These are phyloP conservation scores for Verasper variegatus DNA, from an alignment of 2,113 vertebrate genomes.

Conservation along the genomic window DNA sequence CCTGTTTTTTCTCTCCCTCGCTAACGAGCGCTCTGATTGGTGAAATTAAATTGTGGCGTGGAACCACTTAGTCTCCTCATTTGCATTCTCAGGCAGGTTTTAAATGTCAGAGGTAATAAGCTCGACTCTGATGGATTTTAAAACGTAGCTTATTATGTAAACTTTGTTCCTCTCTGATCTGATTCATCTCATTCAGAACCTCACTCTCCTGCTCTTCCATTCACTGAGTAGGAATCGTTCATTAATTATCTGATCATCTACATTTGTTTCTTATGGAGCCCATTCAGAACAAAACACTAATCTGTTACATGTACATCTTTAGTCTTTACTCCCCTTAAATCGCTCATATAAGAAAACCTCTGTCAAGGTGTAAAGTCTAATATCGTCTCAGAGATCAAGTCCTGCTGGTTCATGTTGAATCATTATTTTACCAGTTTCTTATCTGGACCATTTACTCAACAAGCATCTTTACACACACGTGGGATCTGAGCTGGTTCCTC, in stretches of 20 bases:
- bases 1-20: constrained; percentile 21
- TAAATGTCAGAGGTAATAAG: constrained; percentile 72
- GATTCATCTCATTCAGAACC: constrained; percentile 41
- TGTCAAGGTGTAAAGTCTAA: no score
- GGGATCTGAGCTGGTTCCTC: no score
- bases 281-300: no score
- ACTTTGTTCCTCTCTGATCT: constrained; percentile 40
- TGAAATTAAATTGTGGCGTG: constrained; percentile 40
- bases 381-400: no score
- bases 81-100: constrained; percentile 62
- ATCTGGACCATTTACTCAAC: no score
- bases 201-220: constrained; percentile 23
- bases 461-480: no score
- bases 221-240: constrained; percentile 42
- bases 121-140: constrained; percentile 10
- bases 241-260: constrained; percentile 45
- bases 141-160: constrained; percentile 58
- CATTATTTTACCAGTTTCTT: no score
- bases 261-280: constrained; percentile 3
- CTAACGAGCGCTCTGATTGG: constrained; percentile 43
- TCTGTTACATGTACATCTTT: no score
- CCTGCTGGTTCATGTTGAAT: no score
- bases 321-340: not conserved
- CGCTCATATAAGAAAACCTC: no score
- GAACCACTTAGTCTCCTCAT: constrained; percentile 64